Conservation (phyloP, 2,888 invertebrate genomes). For the Eulithis testata region DNA sequence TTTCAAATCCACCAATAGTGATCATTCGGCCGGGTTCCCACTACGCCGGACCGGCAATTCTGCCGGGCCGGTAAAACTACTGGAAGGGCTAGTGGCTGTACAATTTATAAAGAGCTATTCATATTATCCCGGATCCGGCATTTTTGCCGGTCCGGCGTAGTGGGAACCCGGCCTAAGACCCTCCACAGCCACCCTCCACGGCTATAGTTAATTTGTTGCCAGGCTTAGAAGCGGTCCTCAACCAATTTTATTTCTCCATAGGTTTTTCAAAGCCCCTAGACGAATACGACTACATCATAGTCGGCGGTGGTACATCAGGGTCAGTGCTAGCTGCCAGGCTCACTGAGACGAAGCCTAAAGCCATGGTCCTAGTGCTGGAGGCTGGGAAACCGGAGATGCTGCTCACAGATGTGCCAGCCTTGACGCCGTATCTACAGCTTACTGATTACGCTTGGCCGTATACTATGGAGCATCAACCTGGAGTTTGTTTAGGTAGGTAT, state of each 20-base stretch:
- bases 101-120: no score
- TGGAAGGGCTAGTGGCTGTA: no score
- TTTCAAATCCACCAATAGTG: no score
- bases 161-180: no score
- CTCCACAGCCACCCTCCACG: no score
- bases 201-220: no score
- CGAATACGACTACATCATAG: constrained; percentile 87
- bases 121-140: no score
- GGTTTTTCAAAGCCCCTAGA: constrained; percentile 62
- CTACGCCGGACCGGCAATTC: no score
- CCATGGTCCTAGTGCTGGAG: constrained; percentile 87
- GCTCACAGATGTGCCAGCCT: constrained; percentile 83
- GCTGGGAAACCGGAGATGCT: constrained; percentile 81
- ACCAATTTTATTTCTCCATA: constrained; percentile 41
- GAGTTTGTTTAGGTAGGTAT: constrained; percentile 78
- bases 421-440: constrained; percentile 84
- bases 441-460: constrained; percentile 87
- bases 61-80: no score
- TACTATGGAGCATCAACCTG: constrained; percentile 84
- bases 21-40: no score
- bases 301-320: constrained; percentile 90
- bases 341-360: constrained; percentile 82
- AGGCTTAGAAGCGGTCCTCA: not conserved
- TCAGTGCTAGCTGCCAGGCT: constrained; percentile 88
- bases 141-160: no score